Evolutionary conservation across 1,140 invertebrate genomes (phyloP), one percentile per base, ranked within the genome.

Genomic region (Temnothorax curvispinosus): DNA sequence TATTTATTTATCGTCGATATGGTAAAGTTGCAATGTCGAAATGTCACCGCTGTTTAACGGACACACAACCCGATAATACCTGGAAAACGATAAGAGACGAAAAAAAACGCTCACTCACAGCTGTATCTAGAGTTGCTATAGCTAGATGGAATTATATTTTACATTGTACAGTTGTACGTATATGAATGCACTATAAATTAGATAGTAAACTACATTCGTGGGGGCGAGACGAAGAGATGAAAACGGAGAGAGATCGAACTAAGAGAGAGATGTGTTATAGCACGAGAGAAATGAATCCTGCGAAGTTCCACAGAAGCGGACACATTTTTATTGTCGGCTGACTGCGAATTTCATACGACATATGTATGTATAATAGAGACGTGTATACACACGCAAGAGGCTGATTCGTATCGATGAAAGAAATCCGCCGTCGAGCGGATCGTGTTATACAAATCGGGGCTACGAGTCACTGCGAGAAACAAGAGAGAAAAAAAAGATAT

Each of bases 81-180:
- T 60, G 58, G 5, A 84, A 44, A 74, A 54, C 4, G 38, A 58
- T 58, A 88, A 67, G 41, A 81, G 56, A 58, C 58, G 27, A 27
- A 27, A 27, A 27, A 27, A 50, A 87, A 89, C 47, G 86, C 65
- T 72, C 86, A 90, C 91, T 90, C 85, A 77, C 87, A 91, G 91
- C 74, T 89, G 89, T 93, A 93, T 89, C 77, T 92, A 91, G 89
- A 91, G 74, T 92, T 84, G 90, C 93, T 92, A 85, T 91, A 93
- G 93, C 77, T 94, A 93, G 93, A 94, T 93, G 92, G 90, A 92
- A 93, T 94, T 93, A 94, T 94, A 94, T 93, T 93, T 94, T 94
- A 93, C 93, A 94, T 93, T 94, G 93, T 93, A 94, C 93, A 93
- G 93, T 92, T 88, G 84, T 84, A 69, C 47, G 52, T 75, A 89